Base-by-base conservation (phyloP, 2,797 vertebrate species). In the Ptychobarbus kaznakovi region DNA sequence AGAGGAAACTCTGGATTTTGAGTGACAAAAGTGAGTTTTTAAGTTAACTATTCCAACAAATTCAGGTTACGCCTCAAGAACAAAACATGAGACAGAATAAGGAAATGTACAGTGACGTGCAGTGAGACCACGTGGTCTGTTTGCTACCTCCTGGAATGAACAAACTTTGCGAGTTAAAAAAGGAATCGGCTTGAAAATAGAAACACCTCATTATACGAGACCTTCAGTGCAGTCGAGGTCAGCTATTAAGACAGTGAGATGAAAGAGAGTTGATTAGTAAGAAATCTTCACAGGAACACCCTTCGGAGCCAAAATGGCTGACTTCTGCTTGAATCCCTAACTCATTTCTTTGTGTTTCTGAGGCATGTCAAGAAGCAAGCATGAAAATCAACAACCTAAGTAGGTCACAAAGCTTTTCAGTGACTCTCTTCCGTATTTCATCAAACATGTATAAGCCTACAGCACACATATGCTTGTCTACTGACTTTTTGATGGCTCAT, bases 361-460 rank as follows among this genome's bases (percentile, higher is more conserved):
- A 91, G 91, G 90, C 90, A 92, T 90, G 90, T 91, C 90, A 68
- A 91, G 91, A 92, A 81, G 49, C 66, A 73, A 73, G 77, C 86
- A 90, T 90, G 90, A 92, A 93, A 94, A 93, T 93, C 91, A 92
- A 90, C 89, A 91, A 87, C 88, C 93, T 93, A 95, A 95, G 93
- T 95, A 95, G 95, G 95, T 95, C 95, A 96, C 88, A 90, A 90
- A 93, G 93, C 90, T 89, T 93, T 94, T 92, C 90, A 93, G 92
- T 89, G 92, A 91, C 93, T 92, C 93, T 92, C 94, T 93, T 93
- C 92, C 91, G 88, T 82, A 90, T 92, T 89, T 92, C 92, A 95
- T 95, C 92, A 95, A 95, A 95, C 93, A 94, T 95, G 94, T 92
- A 95, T 93, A 94, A 95, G 93, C 94, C 92, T 92, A 78, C 91